These are phyloP conservation scores for Corynorhinus townsendii DNA, from an alignment of 2,113 vertebrate species.

Conservation along the genomic window DNA sequence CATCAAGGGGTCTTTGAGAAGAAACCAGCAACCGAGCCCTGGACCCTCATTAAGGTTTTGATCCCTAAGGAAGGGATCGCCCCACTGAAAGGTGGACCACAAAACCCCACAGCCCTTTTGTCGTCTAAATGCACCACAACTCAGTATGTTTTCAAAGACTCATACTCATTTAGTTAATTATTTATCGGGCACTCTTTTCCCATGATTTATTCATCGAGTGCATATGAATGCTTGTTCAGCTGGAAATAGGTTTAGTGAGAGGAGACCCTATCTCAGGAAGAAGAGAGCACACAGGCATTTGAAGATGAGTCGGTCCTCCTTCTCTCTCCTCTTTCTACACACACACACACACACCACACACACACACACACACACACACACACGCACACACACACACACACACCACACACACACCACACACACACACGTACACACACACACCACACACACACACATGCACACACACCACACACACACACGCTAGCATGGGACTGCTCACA, in stretches of 20 bases:
- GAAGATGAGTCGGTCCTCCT: background rate
- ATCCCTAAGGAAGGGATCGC: slow-evolving; percentile 69
- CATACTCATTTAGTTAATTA: background rate
- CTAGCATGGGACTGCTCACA: background rate
- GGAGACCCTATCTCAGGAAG: background rate
- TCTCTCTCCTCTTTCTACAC: background rate
- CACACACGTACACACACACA: too few relatives aligned
- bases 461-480: background rate
- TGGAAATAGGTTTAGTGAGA: slow-evolving; percentile 2
- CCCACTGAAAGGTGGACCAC: slow-evolving; percentile 72
- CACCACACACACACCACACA: background rate
- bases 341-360: background rate
- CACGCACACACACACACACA: background rate
- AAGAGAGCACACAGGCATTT: background rate
- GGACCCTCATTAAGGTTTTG: slow-evolving; percentile 72
- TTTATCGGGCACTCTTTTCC: slow-evolving; percentile 21
- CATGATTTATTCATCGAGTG: slow-evolving; percentile 38
- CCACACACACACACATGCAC: too few relatives aligned
- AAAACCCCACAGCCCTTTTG: slow-evolving; percentile 49
- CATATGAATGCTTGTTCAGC: background rate
- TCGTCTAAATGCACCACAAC: slow-evolving; percentile 44
- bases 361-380: too few relatives aligned
- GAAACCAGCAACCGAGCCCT: slow-evolving; percentile 53
- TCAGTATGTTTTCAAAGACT: slow-evolving; percentile 26
- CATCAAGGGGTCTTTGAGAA: slow-evolving; percentile 85